Evolutionary conservation across 2,797 vertebrate species (phyloP), one percentile per base, ranked within the genome.

Genomic region (Ciconia nigra): DNA sequence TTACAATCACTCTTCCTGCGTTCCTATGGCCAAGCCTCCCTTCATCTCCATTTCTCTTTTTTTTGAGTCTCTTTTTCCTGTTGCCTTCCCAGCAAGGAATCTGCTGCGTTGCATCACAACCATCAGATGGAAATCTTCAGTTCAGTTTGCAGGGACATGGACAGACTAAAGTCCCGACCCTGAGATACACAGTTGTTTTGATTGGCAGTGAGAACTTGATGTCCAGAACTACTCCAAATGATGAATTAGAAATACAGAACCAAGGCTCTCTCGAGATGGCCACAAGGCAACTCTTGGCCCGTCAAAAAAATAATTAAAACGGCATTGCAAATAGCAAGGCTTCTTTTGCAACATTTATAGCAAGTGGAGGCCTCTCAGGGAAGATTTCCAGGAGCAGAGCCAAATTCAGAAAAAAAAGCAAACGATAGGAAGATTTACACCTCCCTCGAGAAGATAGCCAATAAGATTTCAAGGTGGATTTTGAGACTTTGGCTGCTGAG

Each of bases 311-410:
- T 70, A 67, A 87, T 94, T 89, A 95, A 58, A 95, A 76, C 0
- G 0, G 65, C 65, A 55, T n/a, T 93, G 54, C 61, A 85, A 93
- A 93, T 55, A 89, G 89, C 15, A 72, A 83, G 22, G 57, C 65
- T 96, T 61, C 92, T 87, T 97, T 91, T 97, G 92, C 89, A 94
- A 94, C 89, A 24, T 92, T 91, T 91, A 86, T 55, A 94, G 94
- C 87, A 85, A 96, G 88, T 62, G 46, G 89, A 96, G 94, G 95
- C 96, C 96, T 95, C 93, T 87, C 87, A 80, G 79, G 89, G 84
- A 97, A 86, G 96, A 86, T 93, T 97, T 97, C 93, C 92, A 96
- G 93, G 96, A 97, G 82, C 35, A 86, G 78, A 95, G 97, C 97
- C 97, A 97, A 92, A 90, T 65, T 96, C 93, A 81, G 87, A 90